Evolutionary conservation across 2,888 invertebrate genomes (phyloP).

Genomic region (Lithosia quadra): DNA sequence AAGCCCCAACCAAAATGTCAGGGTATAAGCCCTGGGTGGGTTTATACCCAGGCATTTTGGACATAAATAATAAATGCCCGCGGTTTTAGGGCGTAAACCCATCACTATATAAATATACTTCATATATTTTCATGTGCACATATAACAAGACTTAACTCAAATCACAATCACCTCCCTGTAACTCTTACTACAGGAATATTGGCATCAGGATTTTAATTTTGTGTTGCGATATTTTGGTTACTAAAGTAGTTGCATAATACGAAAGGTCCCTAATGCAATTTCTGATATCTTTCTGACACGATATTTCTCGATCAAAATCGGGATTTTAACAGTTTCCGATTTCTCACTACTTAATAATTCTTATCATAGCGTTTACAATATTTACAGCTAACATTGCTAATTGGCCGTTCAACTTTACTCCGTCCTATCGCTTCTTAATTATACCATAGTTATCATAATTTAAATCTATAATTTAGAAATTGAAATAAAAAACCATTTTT

Average conservation of each 20-base stretch:
- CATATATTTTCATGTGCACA: no score
- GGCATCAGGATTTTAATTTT: neutral
- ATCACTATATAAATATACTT: no score
- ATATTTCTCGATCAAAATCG: neutral
- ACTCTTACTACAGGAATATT: neutral
- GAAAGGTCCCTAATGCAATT: neutral
- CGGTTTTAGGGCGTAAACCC: no score
- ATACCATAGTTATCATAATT: neutral
- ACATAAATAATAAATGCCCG: no score
- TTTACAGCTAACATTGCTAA: conserved; percentile 22
- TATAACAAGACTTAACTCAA: neutral
- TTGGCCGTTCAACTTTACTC: conserved; percentile 22
- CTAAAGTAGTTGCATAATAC: neutral
- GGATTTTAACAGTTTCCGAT: neutral
- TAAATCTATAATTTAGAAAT: neutral
- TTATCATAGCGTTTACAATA: conserved; percentile 12
- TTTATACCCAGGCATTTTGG: no score
- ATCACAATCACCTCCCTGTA: no score
- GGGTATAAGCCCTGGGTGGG: no score
- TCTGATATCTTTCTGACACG: neutral
- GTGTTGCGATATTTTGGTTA: neutral
- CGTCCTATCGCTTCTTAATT: neutral
- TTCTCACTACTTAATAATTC: conserved; percentile 1
- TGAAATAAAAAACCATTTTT: neutral
- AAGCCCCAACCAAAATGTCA: no score